A percentile compares a stretch with the other conserved stretches of the same genome.
Evolutionary conservation across 2,113 vertebrate species (phyloP).

Genomic region (Phocoena sinus): DNA sequence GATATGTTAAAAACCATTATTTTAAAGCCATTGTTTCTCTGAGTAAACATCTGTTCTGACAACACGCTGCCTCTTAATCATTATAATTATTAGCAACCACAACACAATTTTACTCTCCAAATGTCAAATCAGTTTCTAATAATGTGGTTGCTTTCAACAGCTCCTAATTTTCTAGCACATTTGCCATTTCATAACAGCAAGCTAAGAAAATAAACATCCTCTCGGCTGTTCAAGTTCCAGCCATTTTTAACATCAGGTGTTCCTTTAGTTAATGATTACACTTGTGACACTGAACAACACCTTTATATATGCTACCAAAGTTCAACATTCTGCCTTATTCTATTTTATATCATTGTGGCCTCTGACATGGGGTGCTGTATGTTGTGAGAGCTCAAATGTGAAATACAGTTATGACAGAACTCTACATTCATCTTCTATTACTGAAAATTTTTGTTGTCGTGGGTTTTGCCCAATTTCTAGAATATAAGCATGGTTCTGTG

Average conservation of each 20-base stretch:
- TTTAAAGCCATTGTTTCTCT: neutral
- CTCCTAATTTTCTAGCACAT: neutral
- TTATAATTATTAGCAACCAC: slow-evolving; percentile 6
- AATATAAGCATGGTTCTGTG: neutral
- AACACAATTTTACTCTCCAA: neutral
- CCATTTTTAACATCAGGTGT: neutral
- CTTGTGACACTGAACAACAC: neutral
- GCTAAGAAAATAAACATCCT: neutral
- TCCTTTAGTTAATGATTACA: neutral
- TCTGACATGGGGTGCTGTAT: neutral
- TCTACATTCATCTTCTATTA: neutral
- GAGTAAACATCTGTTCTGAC: neutral
- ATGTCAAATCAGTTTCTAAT: neutral
- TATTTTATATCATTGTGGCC: neutral
- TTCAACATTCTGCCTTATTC: neutral
- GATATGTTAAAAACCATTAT: neutral
- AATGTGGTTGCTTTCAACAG: neutral
- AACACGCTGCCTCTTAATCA: neutral
- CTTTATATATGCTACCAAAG: neutral
- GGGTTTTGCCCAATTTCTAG: neutral
- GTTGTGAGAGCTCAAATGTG: neutral
- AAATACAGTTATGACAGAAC: neutral
- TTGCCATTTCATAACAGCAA: neutral
- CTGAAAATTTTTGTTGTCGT: neutral
- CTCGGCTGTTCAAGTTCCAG: slow-evolving; percentile 8